phyloP scores from a whole-genome alignment of 2,888 invertebrate species.

The Scaptomyza tumidula region DNA sequence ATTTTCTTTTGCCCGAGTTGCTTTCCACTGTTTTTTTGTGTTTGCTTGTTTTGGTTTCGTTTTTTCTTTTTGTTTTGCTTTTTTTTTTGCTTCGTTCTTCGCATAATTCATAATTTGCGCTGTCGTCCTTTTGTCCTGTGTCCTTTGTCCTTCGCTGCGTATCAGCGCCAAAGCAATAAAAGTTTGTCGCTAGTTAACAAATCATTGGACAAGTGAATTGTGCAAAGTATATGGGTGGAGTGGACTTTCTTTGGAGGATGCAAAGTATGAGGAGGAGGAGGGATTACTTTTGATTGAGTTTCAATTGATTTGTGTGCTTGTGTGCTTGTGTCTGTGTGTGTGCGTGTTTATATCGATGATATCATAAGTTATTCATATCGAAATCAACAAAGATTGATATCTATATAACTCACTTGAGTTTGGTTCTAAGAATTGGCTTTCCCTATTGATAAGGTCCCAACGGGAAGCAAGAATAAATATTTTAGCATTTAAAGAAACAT shows the following conservation, averaged over 20 bases:
- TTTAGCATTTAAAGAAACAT: no score
- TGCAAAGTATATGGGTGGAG: neutral
- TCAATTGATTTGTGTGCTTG: slow-evolving; percentile 44
- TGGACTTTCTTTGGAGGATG: neutral
- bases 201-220: slow-evolving; percentile 61
- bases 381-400: neutral
- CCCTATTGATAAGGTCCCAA: neutral
- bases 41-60: slow-evolving; percentile 24
- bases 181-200: slow-evolving; percentile 76
- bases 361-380: slow-evolving; percentile 22
- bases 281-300: slow-evolving; percentile 27
- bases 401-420: neutral
- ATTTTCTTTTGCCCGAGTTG: slow-evolving; percentile 44
- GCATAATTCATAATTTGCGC: slow-evolving; percentile 73
- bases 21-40: slow-evolving; percentile 10
- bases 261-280: no score
- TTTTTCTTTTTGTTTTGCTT: slow-evolving; percentile 30
- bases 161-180: slow-evolving; percentile 65
- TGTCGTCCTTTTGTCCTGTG: slow-evolving; percentile 17
- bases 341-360: slow-evolving; percentile 6
- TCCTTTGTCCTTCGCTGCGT: slow-evolving; percentile 16
- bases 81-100: slow-evolving; percentile 23
- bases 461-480: neutral
- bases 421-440: no score
- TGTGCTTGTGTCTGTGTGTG: neutral